Evolutionary conservation across 1,140 invertebrate species (phyloP).

Genomic region (Zaprionus inermis): DNA sequence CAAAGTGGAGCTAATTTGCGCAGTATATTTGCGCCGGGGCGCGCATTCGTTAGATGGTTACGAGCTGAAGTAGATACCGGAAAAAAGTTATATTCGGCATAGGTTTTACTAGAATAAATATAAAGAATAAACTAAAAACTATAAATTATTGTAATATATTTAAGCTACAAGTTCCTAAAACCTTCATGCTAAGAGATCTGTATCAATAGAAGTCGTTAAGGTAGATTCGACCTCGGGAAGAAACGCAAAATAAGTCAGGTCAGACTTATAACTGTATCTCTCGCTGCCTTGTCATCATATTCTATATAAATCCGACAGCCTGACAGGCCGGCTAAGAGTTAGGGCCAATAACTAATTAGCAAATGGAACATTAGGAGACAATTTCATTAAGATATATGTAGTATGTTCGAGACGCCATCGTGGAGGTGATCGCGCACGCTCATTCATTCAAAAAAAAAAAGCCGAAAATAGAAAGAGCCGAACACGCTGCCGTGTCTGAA

Average conservation of each 20-base stretch:
- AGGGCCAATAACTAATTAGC: conserved; percentile 27
- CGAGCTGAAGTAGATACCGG: neutral
- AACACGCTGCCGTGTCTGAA: neutral
- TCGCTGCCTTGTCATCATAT: neutral
- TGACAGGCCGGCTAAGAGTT: conserved; percentile 15
- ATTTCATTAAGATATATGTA: conserved; percentile 26
- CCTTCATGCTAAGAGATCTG: neutral
- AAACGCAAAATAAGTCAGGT: neutral
- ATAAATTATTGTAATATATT: too few species aligned
- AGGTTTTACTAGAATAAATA: too few species aligned
- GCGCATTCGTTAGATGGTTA: neutral
- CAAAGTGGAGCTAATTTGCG: conserved; percentile 67
- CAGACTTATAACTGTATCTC: conserved; percentile 2
- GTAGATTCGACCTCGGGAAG: neutral
- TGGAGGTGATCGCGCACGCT: conserved; percentile 5
- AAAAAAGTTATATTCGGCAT: neutral
- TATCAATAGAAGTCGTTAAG: neutral
- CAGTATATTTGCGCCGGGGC: conserved; percentile 10
- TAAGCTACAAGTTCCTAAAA: too few species aligned
- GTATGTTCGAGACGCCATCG: conserved; percentile 11
- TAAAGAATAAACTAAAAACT: too few species aligned
- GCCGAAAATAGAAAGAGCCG: conserved; percentile 31
- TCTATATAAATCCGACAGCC: conserved; percentile 6
- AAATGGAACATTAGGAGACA: conserved; percentile 12
- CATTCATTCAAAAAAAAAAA: conserved; percentile 44